Conservation (phyloP, 2,888 invertebrate genomes). For the Xestoiulus laeticollis region DNA sequence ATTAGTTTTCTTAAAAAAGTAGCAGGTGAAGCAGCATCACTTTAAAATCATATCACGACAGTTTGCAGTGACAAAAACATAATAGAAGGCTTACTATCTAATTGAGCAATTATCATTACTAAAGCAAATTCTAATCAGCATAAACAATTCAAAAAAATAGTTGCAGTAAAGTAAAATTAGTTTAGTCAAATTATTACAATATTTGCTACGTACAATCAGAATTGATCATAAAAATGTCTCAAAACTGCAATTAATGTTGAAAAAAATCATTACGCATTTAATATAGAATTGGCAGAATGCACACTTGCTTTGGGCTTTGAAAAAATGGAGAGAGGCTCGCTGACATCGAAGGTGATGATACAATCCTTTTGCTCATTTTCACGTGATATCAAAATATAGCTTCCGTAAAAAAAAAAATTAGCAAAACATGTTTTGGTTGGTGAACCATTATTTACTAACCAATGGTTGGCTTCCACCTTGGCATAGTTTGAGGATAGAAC, state of each 20-base stretch:
- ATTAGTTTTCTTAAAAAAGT: too few species aligned
- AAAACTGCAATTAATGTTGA: background rate
- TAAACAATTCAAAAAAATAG: too few species aligned
- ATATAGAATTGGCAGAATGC: conserved; percentile 74
- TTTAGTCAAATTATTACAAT: too few species aligned
- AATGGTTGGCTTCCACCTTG: conserved; percentile 50
- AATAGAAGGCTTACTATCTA: too few species aligned
- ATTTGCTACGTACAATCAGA: too few species aligned
- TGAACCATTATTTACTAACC: conserved; percentile 9
- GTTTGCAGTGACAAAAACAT: too few species aligned
- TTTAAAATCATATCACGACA: too few species aligned
- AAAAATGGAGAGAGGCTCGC: conserved; percentile 95
- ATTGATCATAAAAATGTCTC: too few species aligned
- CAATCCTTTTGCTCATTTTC: conserved; percentile 57
- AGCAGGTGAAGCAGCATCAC: too few species aligned
- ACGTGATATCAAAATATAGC: background rate
- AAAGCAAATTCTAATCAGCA: too few species aligned
- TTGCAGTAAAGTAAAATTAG: too few species aligned
- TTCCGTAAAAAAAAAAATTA: background rate
- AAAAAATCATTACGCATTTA: background rate
- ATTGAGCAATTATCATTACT: too few species aligned
- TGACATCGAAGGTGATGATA: conserved; percentile 73
- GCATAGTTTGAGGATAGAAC: conserved; percentile 79
- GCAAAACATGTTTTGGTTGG: conserved; percentile 30
- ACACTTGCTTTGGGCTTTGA: conserved; percentile 96